Evolutionary conservation across 2,888 invertebrate genomes (phyloP).

Genomic region (Quadriops clusia): DNA sequence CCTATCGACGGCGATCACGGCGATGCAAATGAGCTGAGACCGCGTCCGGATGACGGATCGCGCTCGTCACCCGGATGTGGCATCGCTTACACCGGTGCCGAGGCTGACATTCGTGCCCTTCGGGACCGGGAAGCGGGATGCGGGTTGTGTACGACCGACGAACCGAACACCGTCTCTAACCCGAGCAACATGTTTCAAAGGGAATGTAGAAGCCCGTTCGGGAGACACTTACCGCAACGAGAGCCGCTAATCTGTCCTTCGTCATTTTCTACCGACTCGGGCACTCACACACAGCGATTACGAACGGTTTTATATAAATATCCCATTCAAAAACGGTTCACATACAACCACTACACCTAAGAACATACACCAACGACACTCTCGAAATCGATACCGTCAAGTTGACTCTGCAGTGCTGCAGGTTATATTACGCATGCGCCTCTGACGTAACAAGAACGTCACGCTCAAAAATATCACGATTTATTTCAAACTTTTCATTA

Average conservation of each 20-base stretch:
- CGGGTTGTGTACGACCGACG: too few relatives aligned
- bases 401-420: slow-evolving; percentile 54
- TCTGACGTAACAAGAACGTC: slow-evolving; percentile 32
- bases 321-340: slow-evolving; percentile 68
- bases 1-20: too few relatives aligned
- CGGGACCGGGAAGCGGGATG: too few relatives aligned
- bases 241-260: slow-evolving; percentile 94
- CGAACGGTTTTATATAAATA: slow-evolving; percentile 56
- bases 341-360: slow-evolving; percentile 61
- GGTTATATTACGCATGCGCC: slow-evolving; percentile 39
- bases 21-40: too few relatives aligned
- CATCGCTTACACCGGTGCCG: too few relatives aligned
- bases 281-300: slow-evolving; percentile 54
- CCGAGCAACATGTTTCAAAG: too few relatives aligned
- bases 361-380: slow-evolving; percentile 50
- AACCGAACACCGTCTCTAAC: too few relatives aligned
- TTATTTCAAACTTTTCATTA: slow-evolving; percentile 13
- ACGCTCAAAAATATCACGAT: slow-evolving; percentile 32
- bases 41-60: too few relatives aligned
- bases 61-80: too few relatives aligned
- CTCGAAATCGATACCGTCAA: slow-evolving; percentile 70
- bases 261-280: slow-evolving; percentile 61
- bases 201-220: too few relatives aligned
- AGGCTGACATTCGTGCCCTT: too few relatives aligned
- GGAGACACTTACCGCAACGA: slow-evolving; percentile 84